A percentile compares a stretch with the other conserved stretches of the same genome.
These are phyloP conservation scores for Chloroclysta siterata DNA, from an alignment of 2,888 invertebrate species.

Conservation along the genomic window DNA sequence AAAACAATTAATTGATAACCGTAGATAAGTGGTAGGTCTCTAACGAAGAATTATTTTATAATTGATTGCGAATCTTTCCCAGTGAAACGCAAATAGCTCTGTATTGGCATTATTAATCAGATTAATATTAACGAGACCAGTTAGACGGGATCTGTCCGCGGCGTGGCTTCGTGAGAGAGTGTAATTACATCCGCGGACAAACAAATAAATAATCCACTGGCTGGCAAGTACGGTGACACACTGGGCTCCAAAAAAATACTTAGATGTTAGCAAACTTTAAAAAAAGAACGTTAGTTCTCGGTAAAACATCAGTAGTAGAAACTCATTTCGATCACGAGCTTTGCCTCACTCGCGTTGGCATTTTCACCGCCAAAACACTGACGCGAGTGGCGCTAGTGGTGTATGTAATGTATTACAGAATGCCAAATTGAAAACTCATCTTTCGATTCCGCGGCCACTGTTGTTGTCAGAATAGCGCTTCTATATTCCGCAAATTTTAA, in stretches of 20 bases:
- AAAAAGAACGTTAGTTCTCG: background rate
- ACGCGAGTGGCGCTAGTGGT: too few relatives aligned
- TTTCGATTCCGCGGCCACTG: too few relatives aligned
- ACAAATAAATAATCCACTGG: slow-evolving; percentile 71
- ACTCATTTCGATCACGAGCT: too few relatives aligned
- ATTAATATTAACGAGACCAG: slow-evolving; percentile 72
- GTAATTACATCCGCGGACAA: slow-evolving; percentile 72
- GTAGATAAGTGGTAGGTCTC: too few relatives aligned
- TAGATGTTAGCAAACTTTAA: background rate
- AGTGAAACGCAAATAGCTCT: slow-evolving; percentile 25
- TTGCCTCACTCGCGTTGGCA: too few relatives aligned
- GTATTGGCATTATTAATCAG: slow-evolving; percentile 67
- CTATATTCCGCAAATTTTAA: too few relatives aligned
- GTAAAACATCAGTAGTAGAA: too few relatives aligned
- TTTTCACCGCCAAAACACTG: too few relatives aligned
- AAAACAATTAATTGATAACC: too few relatives aligned
- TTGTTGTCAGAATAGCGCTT: too few relatives aligned
- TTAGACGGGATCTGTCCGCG: slow-evolving; percentile 58
- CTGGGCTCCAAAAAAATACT: background rate
- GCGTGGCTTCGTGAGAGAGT: slow-evolving; percentile 58
- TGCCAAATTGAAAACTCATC: too few relatives aligned
- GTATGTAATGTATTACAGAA: too few relatives aligned
- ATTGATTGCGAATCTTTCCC: slow-evolving; percentile 11
- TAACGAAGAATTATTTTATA: background rate
- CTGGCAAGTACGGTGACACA: slow-evolving; percentile 37